Evolutionary conservation across 2,113 vertebrate species (phyloP), one percentile per base, ranked within the genome.

Genomic region (Phrynosoma platyrhinos): DNA sequence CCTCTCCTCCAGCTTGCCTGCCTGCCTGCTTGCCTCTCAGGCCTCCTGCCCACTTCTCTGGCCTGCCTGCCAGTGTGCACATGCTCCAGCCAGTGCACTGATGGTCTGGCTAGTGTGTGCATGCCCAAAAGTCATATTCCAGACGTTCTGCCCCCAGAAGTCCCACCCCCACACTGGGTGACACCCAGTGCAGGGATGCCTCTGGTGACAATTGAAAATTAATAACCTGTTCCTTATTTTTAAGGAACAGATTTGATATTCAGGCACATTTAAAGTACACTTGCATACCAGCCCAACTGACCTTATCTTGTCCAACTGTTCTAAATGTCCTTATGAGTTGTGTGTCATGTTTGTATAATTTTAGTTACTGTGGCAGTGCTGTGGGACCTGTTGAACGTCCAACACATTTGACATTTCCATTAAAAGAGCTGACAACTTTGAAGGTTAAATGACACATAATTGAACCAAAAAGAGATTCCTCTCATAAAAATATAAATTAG

Each of bases 391-490:
- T 1, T 1, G 20, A 93, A 88, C 36, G 83, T 82, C 68, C 32
- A 87, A 52, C 14, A 42, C 4, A 55, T 1, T 3, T 88, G 66
- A 77, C n/a, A 88, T 91, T 91, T 92, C 27, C 55, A 52, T 90
- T 25, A 91, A 25, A 90, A 88, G 0, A 58, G 40, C 13, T 92
- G 53, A 72, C 6, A 86, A 6, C 21, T 88, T 91, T 90, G 83
- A 85, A 74, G 80, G 30, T 68, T 87, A 92, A 91, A 87, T 90
- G 76, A 88, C n/a, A 90, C 0, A 32, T 66, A 3, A 90, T 80
- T n/a, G 77, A 89, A 87, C 30, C 53, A 88, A 90, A 80, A 81
- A 30, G 21, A 90, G 13, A 82, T 0, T 3, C 0, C 14, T 62
- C 79, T 30, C 66, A 80, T 1, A 87, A 75, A 90, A 91, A 7